Conservation (phyloP, 53 echinoderm and acorn worm genomes). For the Echinarachnius parma region DNA sequence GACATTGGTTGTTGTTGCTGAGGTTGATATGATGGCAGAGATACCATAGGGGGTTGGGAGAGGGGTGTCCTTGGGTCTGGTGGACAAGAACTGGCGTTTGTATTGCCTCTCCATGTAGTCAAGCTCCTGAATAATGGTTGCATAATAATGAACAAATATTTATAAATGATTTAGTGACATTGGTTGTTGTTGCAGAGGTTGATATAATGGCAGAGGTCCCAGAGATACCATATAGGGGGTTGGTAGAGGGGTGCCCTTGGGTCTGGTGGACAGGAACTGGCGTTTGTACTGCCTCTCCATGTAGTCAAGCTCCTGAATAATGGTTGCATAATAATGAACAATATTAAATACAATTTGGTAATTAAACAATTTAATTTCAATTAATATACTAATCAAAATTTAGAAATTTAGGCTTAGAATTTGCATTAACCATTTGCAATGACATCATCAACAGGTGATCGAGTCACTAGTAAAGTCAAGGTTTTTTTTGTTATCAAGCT, state of each 20-base stretch:
- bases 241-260: constrained; percentile 28
- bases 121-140: constrained; percentile 20
- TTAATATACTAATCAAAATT: no score
- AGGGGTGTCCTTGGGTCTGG: constrained; percentile 34
- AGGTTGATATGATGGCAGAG: background rate
- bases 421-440: no score
- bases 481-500: no score
- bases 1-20: background rate
- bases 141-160: no score
- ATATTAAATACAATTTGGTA: no score
- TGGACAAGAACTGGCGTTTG: constrained; percentile 35
- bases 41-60: constrained; percentile 2
- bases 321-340: no score
- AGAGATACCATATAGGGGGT: background rate
- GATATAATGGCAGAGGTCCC: background rate
- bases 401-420: no score
- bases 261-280: constrained; percentile 29
- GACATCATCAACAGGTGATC: no score
- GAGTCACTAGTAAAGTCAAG: no score
- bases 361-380: no score
- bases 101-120: constrained; percentile 46
- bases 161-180: no score
- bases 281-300: constrained; percentile 46
- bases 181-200: background rate
- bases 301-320: constrained; percentile 34